A percentile compares a stretch with the other conserved stretches of the same genome.
Conservation (phyloP, 1,140 invertebrate species). For the honey bee (Apis mellifera) region DNA sequence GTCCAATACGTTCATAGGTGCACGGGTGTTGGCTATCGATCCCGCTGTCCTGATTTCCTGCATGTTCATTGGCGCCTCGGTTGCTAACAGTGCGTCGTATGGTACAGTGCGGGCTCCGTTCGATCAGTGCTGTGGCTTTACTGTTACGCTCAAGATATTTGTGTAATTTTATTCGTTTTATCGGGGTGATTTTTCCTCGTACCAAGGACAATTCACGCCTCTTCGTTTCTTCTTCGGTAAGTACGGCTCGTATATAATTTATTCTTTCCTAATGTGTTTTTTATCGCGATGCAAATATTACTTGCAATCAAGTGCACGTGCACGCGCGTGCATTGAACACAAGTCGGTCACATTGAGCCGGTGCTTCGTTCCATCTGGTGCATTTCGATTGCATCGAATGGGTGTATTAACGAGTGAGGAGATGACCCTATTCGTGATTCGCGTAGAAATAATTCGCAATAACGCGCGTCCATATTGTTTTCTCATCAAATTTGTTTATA, state of each 20-base stretch:
- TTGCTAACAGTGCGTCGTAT: slow-evolving; percentile 49
- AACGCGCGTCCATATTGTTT: neutral
- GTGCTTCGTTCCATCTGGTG: slow-evolving; percentile 63
- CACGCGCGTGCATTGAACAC: slow-evolving; percentile 34
- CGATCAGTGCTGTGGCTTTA: slow-evolving; percentile 53
- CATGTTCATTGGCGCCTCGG: slow-evolving; percentile 54
- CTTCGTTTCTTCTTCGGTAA: neutral
- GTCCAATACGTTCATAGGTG: slow-evolving; percentile 29
- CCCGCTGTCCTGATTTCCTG: slow-evolving; percentile 55
- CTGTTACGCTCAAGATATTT: slow-evolving; percentile 36
- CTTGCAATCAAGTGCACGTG: slow-evolving; percentile 50
- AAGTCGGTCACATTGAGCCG: slow-evolving; percentile 46
- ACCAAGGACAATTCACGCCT: neutral
- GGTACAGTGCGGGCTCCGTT: slow-evolving; percentile 36
- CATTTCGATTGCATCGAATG: slow-evolving; percentile 45
- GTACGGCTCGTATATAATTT: neutral
- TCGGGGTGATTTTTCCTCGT: neutral
- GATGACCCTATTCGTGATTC: neutral
- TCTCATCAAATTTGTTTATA: slow-evolving; percentile 16
- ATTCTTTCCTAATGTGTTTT: neutral
- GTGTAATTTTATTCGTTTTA: slow-evolving; percentile 25
- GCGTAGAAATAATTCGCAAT: neutral
- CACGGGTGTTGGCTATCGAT: slow-evolving; percentile 61
- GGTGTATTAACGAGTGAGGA: slow-evolving; percentile 6
- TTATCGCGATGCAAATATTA: neutral